phyloP scores from a whole-genome alignment of 2,888 invertebrate genomes.

The Tridacna gigas region DNA sequence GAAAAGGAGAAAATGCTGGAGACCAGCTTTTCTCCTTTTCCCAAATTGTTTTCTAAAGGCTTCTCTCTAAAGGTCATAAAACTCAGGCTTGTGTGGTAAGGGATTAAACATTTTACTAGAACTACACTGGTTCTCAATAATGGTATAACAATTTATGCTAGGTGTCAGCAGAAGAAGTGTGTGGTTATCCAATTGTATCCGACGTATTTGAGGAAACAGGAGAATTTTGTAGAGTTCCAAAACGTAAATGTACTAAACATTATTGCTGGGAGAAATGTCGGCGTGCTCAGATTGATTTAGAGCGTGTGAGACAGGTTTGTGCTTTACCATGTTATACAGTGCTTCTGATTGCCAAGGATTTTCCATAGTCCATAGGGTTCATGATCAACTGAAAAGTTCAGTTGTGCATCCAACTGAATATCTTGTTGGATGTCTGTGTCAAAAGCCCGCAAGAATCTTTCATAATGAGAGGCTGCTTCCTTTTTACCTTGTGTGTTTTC shows the following conservation, averaged over 20 bases:
- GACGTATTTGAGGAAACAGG: constrained; percentile 94
- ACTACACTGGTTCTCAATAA: no score
- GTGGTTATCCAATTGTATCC: constrained; percentile 95
- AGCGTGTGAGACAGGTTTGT: constrained; percentile 88
- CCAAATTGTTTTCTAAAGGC: not conserved
- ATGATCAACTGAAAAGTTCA: no score
- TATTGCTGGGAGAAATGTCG: constrained; percentile 98
- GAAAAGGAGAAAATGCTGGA: not conserved
- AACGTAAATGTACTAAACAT: constrained; percentile 95
- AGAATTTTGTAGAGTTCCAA: constrained; percentile 92
- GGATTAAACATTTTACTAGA: no score
- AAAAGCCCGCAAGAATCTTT: no score
- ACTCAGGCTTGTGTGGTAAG: no score
- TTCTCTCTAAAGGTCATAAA: no score
- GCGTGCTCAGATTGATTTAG: constrained; percentile 97
- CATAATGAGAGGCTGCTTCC: no score
- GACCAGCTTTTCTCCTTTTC: not conserved
- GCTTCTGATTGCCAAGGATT: no score
- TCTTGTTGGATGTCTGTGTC: no score
- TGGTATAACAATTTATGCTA: constrained; percentile 41
- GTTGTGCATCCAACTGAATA: no score
- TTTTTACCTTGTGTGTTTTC: no score
- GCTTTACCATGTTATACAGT: not conserved
- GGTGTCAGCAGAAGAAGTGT: constrained; percentile 88
- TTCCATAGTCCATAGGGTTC: no score